A percentile compares a stretch with the other conserved stretches of the same genome.
phyloP scores from a whole-genome alignment of 2,888 invertebrate species.

The Periphyllus acericola region DNA sequence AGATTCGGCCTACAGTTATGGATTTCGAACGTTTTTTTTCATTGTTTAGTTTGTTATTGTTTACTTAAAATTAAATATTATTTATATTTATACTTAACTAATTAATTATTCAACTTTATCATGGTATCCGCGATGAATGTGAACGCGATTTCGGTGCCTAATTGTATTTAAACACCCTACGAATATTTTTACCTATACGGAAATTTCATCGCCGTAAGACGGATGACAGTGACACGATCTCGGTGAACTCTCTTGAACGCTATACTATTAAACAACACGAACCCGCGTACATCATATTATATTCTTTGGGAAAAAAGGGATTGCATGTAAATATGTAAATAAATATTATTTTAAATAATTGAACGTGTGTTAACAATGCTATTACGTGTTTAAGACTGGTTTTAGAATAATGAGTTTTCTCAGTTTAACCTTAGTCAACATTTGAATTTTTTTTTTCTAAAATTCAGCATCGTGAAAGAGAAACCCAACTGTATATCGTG shows the following conservation, averaged over 20 bases:
- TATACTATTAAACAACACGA: not conserved
- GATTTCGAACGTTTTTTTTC: not conserved
- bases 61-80: too few relatives aligned
- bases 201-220: not conserved
- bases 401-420: constrained; percentile 15
- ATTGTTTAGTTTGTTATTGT: not conserved
- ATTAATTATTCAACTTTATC: too few relatives aligned
- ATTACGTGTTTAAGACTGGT: constrained; percentile 37
- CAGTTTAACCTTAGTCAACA: not conserved
- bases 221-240: not conserved
- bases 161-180: too few relatives aligned
- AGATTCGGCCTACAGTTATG: too few relatives aligned
- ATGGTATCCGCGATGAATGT: too few relatives aligned
- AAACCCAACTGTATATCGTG: not conserved
- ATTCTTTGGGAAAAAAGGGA: not conserved
- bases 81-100: too few relatives aligned
- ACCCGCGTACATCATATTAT: too few relatives aligned
- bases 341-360: not conserved
- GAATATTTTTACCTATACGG: not conserved
- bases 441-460: constrained; percentile 2
- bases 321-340: not conserved
- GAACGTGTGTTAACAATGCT: constrained; percentile 16
- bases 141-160: too few relatives aligned
- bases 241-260: not conserved
- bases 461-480: not conserved